Percentiles rank a stretch among this genome's conserved stretches.
phyloP scores from a whole-genome alignment of 2,888 invertebrate species.

The Glyphotaelius pellucidus region DNA sequence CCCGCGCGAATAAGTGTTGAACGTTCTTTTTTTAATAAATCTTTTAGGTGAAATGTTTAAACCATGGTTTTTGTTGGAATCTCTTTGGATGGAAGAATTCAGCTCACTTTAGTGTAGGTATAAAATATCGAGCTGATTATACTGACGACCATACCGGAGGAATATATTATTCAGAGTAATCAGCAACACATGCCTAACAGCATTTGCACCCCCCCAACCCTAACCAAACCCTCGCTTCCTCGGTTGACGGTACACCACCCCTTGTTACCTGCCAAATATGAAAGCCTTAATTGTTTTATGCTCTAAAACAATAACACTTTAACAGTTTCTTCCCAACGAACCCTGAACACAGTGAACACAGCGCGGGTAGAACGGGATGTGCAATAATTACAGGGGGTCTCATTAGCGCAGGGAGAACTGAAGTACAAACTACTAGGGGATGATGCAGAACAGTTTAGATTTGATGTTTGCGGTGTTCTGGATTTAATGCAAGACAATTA shows the following conservation, averaged over 20 bases:
- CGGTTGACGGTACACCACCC: constrained; percentile 41
- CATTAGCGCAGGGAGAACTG: constrained; percentile 15
- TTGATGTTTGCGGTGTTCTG: constrained; percentile 46
- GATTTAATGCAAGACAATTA: constrained; percentile 34
- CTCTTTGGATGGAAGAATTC: too few species aligned
- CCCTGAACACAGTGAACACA: neutral
- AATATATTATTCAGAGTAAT: constrained; percentile 19
- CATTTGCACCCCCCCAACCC: constrained; percentile 27
- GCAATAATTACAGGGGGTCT: constrained; percentile 34
- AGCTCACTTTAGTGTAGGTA: neutral
- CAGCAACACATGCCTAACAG: constrained; percentile 23
- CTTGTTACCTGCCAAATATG: constrained; percentile 64
- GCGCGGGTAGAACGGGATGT: constrained; percentile 8
- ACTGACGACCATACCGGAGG: neutral
- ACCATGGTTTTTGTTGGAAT: neutral
- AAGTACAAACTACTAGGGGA: neutral
- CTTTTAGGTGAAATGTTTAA: neutral
- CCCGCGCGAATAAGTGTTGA: too few species aligned
- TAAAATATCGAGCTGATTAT: neutral
- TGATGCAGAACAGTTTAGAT: constrained; percentile 35
- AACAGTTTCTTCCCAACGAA: constrained; percentile 50
- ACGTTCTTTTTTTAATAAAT: neutral
- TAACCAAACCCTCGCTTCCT: constrained; percentile 1
- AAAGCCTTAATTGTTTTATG: constrained; percentile 65
- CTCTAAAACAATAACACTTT: constrained; percentile 63